These are phyloP conservation scores for Coregonus sp. DNA, from an alignment of 2,797 vertebrate genomes.

Conservation along the genomic window DNA sequence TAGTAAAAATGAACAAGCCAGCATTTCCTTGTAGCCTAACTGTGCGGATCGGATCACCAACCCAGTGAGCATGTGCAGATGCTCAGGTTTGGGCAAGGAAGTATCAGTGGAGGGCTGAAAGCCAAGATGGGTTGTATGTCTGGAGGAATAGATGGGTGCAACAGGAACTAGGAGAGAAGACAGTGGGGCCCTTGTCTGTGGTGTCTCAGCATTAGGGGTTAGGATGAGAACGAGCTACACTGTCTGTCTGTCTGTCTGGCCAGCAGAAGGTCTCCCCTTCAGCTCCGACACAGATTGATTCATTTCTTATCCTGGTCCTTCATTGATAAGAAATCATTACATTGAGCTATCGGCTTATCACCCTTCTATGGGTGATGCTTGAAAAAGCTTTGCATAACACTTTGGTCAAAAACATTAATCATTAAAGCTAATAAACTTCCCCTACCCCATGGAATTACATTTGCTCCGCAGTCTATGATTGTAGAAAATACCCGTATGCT, in stretches of 20 bases:
- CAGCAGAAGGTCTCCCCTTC: slow-evolving; percentile 54
- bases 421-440: slow-evolving; percentile 52
- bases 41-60: slow-evolving; percentile 2
- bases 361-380: slow-evolving; percentile 64
- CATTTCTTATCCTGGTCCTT: slow-evolving; percentile 70
- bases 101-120: background rate
- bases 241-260: slow-evolving; percentile 37
- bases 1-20: background rate
- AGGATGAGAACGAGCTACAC: slow-evolving; percentile 50
- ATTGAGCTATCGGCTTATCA: slow-evolving; percentile 60
- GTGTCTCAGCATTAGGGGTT: slow-evolving; percentile 54
- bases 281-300: slow-evolving; percentile 64
- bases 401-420: slow-evolving; percentile 69
- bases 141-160: slow-evolving; percentile 17
- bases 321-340: slow-evolving; percentile 62
- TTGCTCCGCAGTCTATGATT: slow-evolving; percentile 74
- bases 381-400: slow-evolving; percentile 76
- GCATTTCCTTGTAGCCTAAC: slow-evolving; percentile 2
- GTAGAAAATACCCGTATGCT: slow-evolving; percentile 78
- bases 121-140: slow-evolving; percentile 1
- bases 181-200: background rate
- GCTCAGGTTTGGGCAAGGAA: slow-evolving; percentile 9
- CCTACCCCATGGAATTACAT: slow-evolving; percentile 59
- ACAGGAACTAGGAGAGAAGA: slow-evolving; percentile 11
- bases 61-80: slow-evolving; percentile 13